Base-by-base conservation (phyloP, 1,140 invertebrate species). In the Aphelinus certus region DNA sequence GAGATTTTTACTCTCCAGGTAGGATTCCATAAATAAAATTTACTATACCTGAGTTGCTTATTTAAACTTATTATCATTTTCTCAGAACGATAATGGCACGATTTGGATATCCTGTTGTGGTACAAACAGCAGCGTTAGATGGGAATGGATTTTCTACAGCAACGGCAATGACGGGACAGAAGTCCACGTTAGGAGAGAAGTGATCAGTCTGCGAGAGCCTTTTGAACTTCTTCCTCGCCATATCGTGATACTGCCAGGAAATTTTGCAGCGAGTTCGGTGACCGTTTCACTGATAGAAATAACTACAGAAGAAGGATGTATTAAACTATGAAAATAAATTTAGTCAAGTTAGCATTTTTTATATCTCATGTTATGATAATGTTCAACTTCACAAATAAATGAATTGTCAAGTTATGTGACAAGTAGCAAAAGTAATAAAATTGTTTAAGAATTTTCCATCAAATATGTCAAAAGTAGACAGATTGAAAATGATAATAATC, bases 1-100 rank as follows among this genome's bases (percentile, higher is more conserved):
- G 82, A 86, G 10, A 67, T 85, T 10, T 87, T 87, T 71, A 82
- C 87, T 48, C 75, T 87, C 3, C 82, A 85, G 81, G 87, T 88
- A 75, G 57, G 70, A 63, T 26, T 26, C 26, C 26, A 26, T 26
- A 26, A 26, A 26, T 26, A 26, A 26, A 26, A 26, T 26, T 26
- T 26, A 26, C 26, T 26, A 26, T 26, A 26, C 26, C 26, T 26
- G 26, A 26, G 26, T 26, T 26, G 26, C 26, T 26, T 26, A 26
- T 26, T 26, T 26, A 26, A n/a, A 47, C 43, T 26, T 10, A 51
- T 69, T 48, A 57, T 60, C 1, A 48, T 56, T 58, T 76, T 76
- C 74, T 46, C 61, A 88, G 87, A 81, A 73, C 10, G 78, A 82
- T 69, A 76, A 84, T 0, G 76, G 80, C 53, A 75, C n/a, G 9